phyloP scores from a whole-genome alignment of 2,113 vertebrate species.

The Perognathus longimembris region DNA sequence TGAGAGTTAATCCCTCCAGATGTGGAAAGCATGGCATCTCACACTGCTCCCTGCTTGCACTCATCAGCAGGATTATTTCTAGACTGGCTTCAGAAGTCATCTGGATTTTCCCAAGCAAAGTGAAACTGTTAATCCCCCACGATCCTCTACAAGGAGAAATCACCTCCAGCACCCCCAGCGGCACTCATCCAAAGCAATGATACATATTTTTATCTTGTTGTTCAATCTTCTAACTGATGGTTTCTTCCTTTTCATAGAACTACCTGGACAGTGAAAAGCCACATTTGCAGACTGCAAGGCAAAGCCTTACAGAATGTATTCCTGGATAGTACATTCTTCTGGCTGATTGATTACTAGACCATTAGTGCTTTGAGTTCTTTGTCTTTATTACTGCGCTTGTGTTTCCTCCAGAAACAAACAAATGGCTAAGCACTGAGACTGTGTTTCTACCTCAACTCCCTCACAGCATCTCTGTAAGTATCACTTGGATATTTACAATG shows the following conservation, averaged over 20 bases:
- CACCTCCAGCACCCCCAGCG: background rate
- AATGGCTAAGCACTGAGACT: background rate
- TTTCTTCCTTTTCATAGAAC: background rate
- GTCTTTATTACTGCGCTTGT: background rate
- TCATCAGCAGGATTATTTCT: slow-evolving; percentile 8
- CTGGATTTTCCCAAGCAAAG: slow-evolving; percentile 1
- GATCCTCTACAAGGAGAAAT: background rate
- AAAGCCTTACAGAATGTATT: background rate
- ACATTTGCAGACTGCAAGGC: background rate
- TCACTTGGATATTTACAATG: too few relatives aligned
- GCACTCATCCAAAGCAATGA: background rate
- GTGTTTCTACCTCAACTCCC: background rate
- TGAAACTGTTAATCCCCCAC: background rate
- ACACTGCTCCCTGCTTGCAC: background rate
- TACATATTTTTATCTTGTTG: slow-evolving; percentile 2
- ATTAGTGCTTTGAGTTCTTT: background rate
- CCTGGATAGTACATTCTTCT: background rate
- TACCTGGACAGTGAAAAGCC: background rate
- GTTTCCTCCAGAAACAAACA: slow-evolving; percentile 39
- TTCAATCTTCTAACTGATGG: background rate
- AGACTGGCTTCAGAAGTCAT: background rate
- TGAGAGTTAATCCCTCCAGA: background rate
- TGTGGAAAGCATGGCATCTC: background rate
- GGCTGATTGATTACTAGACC: background rate
- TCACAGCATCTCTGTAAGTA: too few relatives aligned